These are phyloP conservation scores for Mesorhabditis spiculigera DNA, from an alignment of 2,888 invertebrate genomes.

Conservation along the genomic window DNA sequence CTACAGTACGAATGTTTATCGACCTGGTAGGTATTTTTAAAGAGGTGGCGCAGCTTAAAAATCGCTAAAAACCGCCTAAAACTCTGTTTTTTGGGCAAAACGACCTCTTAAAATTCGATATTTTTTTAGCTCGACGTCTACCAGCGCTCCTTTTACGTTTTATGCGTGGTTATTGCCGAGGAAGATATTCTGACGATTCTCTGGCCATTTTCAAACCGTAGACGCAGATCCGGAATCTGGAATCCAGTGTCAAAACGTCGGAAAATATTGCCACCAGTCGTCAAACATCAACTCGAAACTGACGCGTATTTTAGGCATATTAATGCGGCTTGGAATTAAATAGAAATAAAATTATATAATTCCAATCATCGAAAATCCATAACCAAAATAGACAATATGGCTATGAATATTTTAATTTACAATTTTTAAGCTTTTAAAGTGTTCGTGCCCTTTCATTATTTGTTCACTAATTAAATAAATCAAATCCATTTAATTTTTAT, in stretches of 20 bases:
- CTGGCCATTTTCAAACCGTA: not conserved
- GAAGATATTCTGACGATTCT: not conserved
- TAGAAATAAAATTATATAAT: no score
- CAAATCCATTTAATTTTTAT: not conserved
- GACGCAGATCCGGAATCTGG: not conserved
- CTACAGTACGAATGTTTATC: not conserved
- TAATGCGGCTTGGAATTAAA: no score
- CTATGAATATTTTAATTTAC: not conserved
- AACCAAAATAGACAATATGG: no score
- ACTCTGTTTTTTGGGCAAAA: no score
- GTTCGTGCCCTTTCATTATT: not conserved
- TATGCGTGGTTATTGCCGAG: not conserved
- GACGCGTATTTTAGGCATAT: no score
- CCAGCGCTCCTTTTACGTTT: not conserved
- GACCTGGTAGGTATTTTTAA: not conserved
- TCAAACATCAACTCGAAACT: no score
- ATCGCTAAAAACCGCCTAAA: no score
- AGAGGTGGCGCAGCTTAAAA: no score
- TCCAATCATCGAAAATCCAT: no score
- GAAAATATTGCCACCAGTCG: not conserved
- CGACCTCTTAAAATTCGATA: no score
- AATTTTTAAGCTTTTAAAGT: not conserved
- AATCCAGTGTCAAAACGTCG: not conserved
- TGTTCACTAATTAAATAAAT: not conserved
- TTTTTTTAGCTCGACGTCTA: not conserved